Base-by-base conservation (phyloP, 2,113 vertebrate species). In the Tragelaphus buxtoni region DNA sequence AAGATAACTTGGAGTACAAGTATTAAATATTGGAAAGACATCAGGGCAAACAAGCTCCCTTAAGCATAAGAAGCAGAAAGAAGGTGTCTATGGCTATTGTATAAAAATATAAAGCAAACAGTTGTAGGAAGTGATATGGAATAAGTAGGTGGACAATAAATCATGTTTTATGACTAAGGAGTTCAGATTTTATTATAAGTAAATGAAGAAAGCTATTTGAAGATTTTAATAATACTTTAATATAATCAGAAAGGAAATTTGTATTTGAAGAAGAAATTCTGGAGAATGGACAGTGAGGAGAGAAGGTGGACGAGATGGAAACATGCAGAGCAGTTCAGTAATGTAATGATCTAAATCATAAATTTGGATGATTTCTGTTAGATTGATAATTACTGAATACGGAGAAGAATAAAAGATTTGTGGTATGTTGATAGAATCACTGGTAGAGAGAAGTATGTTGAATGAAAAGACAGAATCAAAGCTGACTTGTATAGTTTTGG, bases 1-100 rank as follows among this genome's bases (percentile, higher is more conserved):
- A 32, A 56, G 26, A 49, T 76, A 28, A 47, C 45, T 88, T 55
- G n/a, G 11, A 88, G 16, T 26, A 53, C 9, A 79, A 35, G 20
- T 14, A 3, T 88, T 7, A 53, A 7, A 42, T 30, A 58, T 32
- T 90, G 2, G 17, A 85, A 90, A 85, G 9, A 55, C 7, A 16
- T 69, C 42, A 2, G 7, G 2, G 13, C 60, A 2, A 82, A n/a
- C 56, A 55, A 80, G 2, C 7, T 69, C 16, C 32, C 9, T 39
- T 24, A 20, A 32, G 8, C 11, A 30, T 16, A 76, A 45, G 49
- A 77, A 60, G 17, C 30, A 49, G 6, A 58, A 93, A 87, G 6
- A 12, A 28, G 1, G 3, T 28, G 1, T 51, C 14, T 53, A 7
- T 7, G 2, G 8, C 10, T 45, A 0, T 58, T 9, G 39, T 24